A percentile compares a stretch with the other conserved stretches of the same genome.
Evolutionary conservation across 23 tunicate genomes (phyloP).

Genomic region (Aplidium turbinatum): DNA sequence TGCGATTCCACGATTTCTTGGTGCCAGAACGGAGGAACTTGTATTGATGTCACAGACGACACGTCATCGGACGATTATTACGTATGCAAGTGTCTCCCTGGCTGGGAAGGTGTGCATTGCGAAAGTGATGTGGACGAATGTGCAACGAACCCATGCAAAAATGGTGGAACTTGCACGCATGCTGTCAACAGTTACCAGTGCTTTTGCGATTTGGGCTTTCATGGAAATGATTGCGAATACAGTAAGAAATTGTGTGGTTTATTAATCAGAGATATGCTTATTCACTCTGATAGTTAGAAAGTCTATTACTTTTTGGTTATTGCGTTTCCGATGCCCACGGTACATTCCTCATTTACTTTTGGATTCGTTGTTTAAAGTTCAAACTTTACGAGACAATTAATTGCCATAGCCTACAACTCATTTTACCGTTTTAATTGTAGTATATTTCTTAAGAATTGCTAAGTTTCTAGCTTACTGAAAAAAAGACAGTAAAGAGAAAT

Average conservation of each 20-base stretch:
- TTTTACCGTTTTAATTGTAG: no score
- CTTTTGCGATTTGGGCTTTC: conserved; percentile 62
- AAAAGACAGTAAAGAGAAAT: no score
- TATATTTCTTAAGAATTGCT: no score
- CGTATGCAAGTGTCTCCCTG: conserved; percentile 61
- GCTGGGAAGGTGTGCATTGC: conserved; percentile 87
- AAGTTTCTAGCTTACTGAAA: no score
- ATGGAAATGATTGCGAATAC: conserved; percentile 63
- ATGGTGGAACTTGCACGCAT: conserved; percentile 77
- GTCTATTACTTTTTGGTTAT: no score
- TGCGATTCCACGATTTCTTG: conserved; percentile 20
- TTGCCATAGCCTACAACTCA: no score
- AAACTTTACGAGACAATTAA: no score
- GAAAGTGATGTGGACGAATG: conserved; percentile 84
- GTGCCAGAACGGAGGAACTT: conserved; percentile 78
- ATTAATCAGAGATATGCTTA: not conserved
- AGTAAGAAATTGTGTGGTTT: conserved; percentile 43
- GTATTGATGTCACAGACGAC: conserved; percentile 20
- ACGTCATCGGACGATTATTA: conserved; percentile 31
- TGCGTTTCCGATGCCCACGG: no score
- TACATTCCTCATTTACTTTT: no score
- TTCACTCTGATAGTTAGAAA: no score
- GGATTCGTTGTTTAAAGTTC: no score
- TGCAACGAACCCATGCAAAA: conserved; percentile 52
- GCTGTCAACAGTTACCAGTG: conserved; percentile 56